Evolutionary conservation across 2,797 vertebrate species (phyloP).

Genomic region (Hoplostethus mediterraneus): DNA sequence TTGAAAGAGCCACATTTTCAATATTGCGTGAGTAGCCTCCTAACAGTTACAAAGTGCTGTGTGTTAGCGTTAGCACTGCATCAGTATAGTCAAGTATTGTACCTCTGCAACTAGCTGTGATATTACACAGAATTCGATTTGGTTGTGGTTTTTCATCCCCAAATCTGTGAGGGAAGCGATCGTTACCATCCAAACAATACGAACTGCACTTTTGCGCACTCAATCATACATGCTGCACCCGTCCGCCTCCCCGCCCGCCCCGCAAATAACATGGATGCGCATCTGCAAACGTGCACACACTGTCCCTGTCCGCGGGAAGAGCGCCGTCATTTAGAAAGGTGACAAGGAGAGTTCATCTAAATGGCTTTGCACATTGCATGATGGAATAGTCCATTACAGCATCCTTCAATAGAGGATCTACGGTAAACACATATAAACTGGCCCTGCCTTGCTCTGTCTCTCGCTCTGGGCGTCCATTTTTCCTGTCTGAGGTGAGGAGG

Average conservation of each 20-base stretch:
- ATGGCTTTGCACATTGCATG: conserved; percentile 34
- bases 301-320: conserved; percentile 17
- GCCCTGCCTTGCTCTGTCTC: conserved; percentile 37
- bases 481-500: conserved; percentile 11
- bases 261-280: conserved; percentile 41
- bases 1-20: no score
- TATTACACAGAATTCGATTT: conserved; percentile 59
- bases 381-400: conserved; percentile 49
- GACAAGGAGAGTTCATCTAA: conserved; percentile 46
- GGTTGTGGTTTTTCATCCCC: conserved; percentile 50
- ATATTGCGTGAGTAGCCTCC: no score
- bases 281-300: conserved; percentile 4
- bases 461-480: conserved; percentile 40
- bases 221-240: conserved; percentile 32
- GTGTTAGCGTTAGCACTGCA: conserved; percentile 42
- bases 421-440: conserved; percentile 37
- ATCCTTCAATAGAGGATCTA: conserved; percentile 28
- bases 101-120: conserved; percentile 47
- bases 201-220: conserved; percentile 43
- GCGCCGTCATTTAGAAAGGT: conserved; percentile 53
- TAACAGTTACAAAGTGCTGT: background rate
- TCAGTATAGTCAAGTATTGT: conserved; percentile 65
- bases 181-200: conserved; percentile 60
- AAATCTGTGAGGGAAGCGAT: conserved; percentile 43
- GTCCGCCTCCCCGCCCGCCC: conserved; percentile 41